phyloP scores from a whole-genome alignment of 2,113 vertebrate species.

The Bubo blakistoni region DNA sequence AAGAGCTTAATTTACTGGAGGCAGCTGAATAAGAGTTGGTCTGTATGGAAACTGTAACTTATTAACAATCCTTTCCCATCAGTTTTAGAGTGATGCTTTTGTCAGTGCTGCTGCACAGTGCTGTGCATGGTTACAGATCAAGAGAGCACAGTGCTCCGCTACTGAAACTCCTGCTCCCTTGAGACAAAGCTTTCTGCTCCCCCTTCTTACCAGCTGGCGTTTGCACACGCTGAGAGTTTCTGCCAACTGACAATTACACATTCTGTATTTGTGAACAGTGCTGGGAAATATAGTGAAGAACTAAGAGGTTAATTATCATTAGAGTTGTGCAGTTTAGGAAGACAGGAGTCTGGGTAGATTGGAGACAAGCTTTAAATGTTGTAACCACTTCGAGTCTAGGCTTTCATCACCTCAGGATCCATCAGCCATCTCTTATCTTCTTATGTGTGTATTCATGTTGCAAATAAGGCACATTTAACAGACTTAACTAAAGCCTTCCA shows the following conservation, averaged over 20 bases:
- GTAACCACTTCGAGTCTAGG: background rate
- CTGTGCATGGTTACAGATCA: background rate
- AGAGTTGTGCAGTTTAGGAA: background rate
- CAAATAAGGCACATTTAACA: background rate
- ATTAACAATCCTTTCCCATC: background rate
- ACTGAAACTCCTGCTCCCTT: background rate
- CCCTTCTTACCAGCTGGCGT: fast-evolving
- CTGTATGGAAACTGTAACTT: background rate
- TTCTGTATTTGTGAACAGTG: background rate
- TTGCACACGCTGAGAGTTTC: background rate
- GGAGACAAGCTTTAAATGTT: background rate
- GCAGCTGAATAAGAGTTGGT: background rate
- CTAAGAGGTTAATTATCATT: constrained; percentile 8
- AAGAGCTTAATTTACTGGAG: background rate
- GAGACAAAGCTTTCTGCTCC: background rate
- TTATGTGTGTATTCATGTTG: background rate
- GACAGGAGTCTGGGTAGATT: background rate
- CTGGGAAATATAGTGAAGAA: background rate
- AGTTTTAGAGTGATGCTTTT: background rate
- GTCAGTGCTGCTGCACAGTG: background rate
- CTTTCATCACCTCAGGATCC: background rate
- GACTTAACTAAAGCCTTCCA: background rate
- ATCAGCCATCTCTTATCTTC: background rate
- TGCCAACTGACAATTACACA: background rate
- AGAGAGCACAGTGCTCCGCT: background rate